Evolutionary conservation across 2,113 vertebrate species (phyloP), one percentile per base, ranked within the genome.

Genomic region (Hystrix cristata): DNA sequence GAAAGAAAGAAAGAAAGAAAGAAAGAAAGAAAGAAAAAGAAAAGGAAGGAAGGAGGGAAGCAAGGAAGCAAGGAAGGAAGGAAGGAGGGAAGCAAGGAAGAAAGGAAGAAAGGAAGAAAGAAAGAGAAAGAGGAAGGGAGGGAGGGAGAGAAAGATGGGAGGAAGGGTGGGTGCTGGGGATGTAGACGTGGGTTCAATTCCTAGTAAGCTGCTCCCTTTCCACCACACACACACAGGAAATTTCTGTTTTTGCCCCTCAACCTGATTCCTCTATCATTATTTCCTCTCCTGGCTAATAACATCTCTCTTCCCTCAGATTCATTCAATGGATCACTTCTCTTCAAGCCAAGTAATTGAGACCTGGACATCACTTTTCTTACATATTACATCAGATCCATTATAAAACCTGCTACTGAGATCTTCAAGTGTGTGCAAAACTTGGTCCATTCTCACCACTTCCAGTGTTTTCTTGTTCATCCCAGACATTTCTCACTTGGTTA

Each of bases 11-110:
- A 19, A 7, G 19, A 21, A 19, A 21, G 19, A 21, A 19, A 7
- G 4, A 11, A 21, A 19, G 19, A 57, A 16, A 11, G 15, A 16
- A 15, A 59, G 19, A 19, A 4, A 19, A 60, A 23, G 59, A 25
- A 25, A 16, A 62, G 15, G 60, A 62, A 16, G 21, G 21, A 16
- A 23, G 60, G 18, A 34, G 1, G 1, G 29, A 67, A 5, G 16
- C 13, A 14, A 1, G 1, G 29, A 34, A n/a, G n/a, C n/a, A n/a
- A 15, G 8, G 2, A 62, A 9, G 9, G 60, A 10, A 18, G 19
- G 34, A 10, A 3, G 10, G 7, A 71, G 29, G 15, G 7, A 48
- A 14, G 4, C 11, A 12, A 11, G 21, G 18, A 3, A 3, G 8
- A 5, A 21, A 43, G n/a, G n/a, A 23, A 72, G 19, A 38, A 21